phyloP scores from a whole-genome alignment of 1,140 invertebrate species.

The Atopsyche davidsoni region DNA sequence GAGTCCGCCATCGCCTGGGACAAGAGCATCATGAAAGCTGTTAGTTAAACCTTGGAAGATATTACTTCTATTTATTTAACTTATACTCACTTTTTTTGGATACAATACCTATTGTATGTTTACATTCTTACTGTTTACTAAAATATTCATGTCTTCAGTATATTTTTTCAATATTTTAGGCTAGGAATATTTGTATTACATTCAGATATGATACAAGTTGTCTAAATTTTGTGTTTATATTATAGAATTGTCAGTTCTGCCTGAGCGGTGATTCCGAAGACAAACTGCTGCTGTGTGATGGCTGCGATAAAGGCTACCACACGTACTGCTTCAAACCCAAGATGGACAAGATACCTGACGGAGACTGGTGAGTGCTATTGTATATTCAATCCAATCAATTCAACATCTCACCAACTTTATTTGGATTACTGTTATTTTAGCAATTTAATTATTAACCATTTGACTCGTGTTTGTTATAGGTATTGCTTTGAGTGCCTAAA shows the following conservation, averaged over 20 bases:
- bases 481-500: conserved; percentile 96
- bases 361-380: conserved; percentile 93
- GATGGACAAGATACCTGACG: conserved; percentile 93
- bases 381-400: conserved; percentile 3
- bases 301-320: conserved; percentile 96
- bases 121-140: too few relatives aligned
- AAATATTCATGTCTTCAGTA: too few relatives aligned
- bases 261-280: conserved; percentile 94
- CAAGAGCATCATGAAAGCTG: conserved; percentile 98
- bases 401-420: conserved; percentile 7
- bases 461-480: conserved; percentile 45
- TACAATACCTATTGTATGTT: too few relatives aligned
- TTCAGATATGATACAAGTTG: too few relatives aligned
- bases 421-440: conserved; percentile 3
- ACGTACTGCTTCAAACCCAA: conserved; percentile 97
- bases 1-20: conserved; percentile 95
- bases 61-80: too few relatives aligned
- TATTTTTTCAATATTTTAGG: too few relatives aligned
- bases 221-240: too few relatives aligned
- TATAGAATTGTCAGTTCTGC: conserved; percentile 95
- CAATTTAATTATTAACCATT: conserved; percentile 4
- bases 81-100: too few relatives aligned
- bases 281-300: conserved; percentile 89
- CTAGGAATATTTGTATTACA: too few relatives aligned
- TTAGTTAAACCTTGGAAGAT: conserved; percentile 50